Evolutionary conservation across 1,140 invertebrate species (phyloP).

Genomic region (Stenopsyche tienmushanensis): DNA sequence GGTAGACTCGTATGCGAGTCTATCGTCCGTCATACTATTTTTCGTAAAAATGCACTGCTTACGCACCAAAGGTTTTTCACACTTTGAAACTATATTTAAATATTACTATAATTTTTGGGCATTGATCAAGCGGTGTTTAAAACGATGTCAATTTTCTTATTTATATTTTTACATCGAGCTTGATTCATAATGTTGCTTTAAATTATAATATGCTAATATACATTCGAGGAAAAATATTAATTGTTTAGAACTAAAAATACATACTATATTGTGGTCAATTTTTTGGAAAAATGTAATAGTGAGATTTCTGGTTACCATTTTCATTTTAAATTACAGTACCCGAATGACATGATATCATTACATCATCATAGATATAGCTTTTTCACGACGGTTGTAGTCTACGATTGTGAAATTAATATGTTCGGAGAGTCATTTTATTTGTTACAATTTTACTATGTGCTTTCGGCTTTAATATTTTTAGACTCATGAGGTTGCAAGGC

Average conservation of each 20-base stretch:
- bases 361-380: constrained; percentile 11
- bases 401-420: constrained; percentile 33
- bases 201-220: too few relatives aligned
- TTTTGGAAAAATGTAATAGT: background rate
- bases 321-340: background rate
- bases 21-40: too few relatives aligned
- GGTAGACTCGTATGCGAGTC: too few relatives aligned
- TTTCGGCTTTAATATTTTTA: constrained; percentile 36
- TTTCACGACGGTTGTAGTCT: constrained; percentile 32
- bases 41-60: background rate
- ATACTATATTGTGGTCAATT: too few relatives aligned
- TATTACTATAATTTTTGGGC: background rate
- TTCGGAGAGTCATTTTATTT: constrained; percentile 1
- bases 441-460: constrained; percentile 20
- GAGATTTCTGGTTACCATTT: background rate
- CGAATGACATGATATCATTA: background rate
- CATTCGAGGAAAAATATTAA: too few relatives aligned
- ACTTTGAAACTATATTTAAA: background rate
- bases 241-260: too few relatives aligned
- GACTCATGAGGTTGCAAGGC: constrained; percentile 32
- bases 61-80: background rate
- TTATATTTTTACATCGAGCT: too few relatives aligned
- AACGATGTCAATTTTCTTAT: too few relatives aligned
- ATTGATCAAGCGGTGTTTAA: too few relatives aligned
- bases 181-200: too few relatives aligned